Evolutionary conservation across 2,888 invertebrate species (phyloP).

Genomic region (Bursaphelenchus okinawaensis): DNA sequence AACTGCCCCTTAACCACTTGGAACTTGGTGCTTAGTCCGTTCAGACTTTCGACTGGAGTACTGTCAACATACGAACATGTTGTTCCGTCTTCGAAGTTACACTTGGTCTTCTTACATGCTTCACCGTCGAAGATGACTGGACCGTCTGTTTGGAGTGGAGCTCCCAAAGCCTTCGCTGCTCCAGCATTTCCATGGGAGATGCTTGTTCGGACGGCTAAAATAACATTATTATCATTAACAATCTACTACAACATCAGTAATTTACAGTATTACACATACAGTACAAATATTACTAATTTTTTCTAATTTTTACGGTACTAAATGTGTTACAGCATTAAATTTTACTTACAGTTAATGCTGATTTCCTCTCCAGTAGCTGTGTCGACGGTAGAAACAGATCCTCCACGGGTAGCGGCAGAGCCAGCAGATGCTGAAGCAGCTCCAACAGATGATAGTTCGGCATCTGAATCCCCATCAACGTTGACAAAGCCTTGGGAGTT

Average conservation of each 20-base stretch:
- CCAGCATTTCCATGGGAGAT: constrained; percentile 6
- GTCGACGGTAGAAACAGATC: not conserved
- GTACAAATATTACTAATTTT: too few relatives aligned
- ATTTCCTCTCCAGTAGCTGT: constrained; percentile 12
- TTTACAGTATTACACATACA: too few relatives aligned
- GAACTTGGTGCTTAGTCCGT: constrained; percentile 54
- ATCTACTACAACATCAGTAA: not conserved
- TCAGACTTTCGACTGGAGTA: constrained; percentile 47
- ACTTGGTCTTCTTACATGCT: constrained; percentile 44
- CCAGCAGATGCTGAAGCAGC: not conserved
- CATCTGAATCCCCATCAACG: not conserved
- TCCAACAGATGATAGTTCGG: not conserved
- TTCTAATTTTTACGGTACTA: too few relatives aligned
- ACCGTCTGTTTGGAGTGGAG: not conserved
- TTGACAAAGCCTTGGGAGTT: not conserved
- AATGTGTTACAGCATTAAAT: too few relatives aligned
- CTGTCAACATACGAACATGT: constrained; percentile 51
- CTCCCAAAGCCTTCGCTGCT: constrained; percentile 14
- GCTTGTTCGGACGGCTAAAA: not conserved
- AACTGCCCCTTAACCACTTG: constrained; percentile 55
- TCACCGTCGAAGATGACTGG: not conserved
- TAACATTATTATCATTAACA: not conserved
- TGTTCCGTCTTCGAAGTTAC: constrained; percentile 48
- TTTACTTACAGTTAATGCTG: not conserved
- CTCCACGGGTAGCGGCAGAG: constrained; percentile 7